Base-by-base conservation (phyloP, 1,140 invertebrate species). In the Drosophila neocordata region DNA sequence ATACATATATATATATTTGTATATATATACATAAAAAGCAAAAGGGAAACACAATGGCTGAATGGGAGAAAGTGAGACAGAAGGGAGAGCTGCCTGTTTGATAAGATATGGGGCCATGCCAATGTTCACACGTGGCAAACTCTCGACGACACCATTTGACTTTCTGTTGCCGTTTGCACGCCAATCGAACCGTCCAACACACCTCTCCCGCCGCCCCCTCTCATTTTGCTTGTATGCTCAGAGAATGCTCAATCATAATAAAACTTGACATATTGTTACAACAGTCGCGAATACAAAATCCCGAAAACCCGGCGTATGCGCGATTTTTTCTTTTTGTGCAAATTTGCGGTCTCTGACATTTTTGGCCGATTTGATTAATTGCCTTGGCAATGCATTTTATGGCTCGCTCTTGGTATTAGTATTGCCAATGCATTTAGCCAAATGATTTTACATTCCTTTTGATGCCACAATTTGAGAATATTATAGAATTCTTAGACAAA, bases 321-420 rank as follows among this genome's bases (percentile, higher is more conserved):
- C 37, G 51, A 65, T 59, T 37, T 60, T 34, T 15, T 62, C 22
- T 20, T 74, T 74, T 57, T 31, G 27, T 7, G 27, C 27, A 31
- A 31, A 31, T 68, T 75, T 59, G 72, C 64, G 72, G 72, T 75
- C 44, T 53, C 37, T 58, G 72, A 76, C 73, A 59, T 65, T 37
- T 69, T 64, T 69, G 56, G 60, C 48, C 64, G n/a, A 5, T 67
- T 68, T 70, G 68, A 84, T 84, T 84, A 85, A 84, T 84, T 84
- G 79, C 75, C 35, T 64, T 81, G 65, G 52, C 66, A 79, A 38
- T 63, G 71, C 52, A 27, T 35, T 44, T 52, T 52, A 18, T 24
- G 72, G 20, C 22, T 24, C 72, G 20, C 48, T 52, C 9, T 41
- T 65, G 18, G 24, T 18, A 51, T 56, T 5, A 4, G 27, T 6